These are phyloP conservation scores for Clostera curtula DNA, from an alignment of 2,888 invertebrate species.

Conservation along the genomic window DNA sequence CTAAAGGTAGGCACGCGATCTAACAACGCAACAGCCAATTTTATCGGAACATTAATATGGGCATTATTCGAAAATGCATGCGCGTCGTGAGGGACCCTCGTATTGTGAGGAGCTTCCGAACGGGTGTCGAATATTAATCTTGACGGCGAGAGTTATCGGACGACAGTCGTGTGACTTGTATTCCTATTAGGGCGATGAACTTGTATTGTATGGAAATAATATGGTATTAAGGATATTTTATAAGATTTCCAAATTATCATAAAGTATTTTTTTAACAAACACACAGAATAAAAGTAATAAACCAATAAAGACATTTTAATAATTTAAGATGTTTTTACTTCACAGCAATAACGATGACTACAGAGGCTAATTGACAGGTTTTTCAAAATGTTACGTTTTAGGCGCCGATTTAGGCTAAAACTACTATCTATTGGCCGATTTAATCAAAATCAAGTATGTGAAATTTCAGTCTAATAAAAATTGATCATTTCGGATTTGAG, in stretches of 20 bases:
- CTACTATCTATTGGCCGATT: no score
- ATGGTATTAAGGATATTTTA: conserved; percentile 12
- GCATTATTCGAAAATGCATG: conserved; percentile 71
- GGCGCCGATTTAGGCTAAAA: no score
- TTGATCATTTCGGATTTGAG: no score
- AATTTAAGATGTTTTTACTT: no score
- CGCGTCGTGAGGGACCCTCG: conserved; percentile 49
- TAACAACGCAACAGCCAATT: conserved; percentile 60
- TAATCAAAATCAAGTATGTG: no score
- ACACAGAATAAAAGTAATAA: no score
- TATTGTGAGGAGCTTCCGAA: conserved; percentile 61
- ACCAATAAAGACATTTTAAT: no score
- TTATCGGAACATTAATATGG: conserved; percentile 70
- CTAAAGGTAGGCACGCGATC: conserved; percentile 53
- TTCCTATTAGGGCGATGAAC: conserved; percentile 56
- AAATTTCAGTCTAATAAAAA: no score
- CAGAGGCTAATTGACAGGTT: no score
- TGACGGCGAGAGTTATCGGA: conserved; percentile 46
- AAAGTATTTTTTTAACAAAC: no score
- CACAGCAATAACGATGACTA: no score
- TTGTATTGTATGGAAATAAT: conserved; percentile 25
- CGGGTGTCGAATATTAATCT: conserved; percentile 70
- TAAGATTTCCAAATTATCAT: conserved; percentile 13
- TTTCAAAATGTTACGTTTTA: no score
- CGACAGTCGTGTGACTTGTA: conserved; percentile 34